Percentiles rank a stretch among this genome's conserved stretches.
Conservation (phyloP, 2,113 vertebrate genomes). For the Narcine bancroftii region DNA sequence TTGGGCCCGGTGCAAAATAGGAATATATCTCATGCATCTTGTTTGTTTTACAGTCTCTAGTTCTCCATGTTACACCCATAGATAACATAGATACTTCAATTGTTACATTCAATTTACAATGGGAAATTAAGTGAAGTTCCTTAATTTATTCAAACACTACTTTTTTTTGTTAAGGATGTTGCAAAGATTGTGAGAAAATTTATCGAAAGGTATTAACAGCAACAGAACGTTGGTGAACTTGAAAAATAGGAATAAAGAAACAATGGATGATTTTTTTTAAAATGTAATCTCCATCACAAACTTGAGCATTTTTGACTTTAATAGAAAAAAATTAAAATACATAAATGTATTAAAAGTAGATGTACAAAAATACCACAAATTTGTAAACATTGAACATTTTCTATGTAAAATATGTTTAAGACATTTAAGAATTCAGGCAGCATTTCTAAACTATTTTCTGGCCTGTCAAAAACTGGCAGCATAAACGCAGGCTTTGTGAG, state of each 20-base stretch:
- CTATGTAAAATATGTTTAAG: background rate
- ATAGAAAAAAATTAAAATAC: conserved; percentile 14
- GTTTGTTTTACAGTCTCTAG: too few relatives aligned
- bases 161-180: background rate
- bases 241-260: too few relatives aligned
- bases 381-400: conserved; percentile 21
- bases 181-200: background rate
- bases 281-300: too few relatives aligned
- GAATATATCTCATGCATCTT: too few relatives aligned
- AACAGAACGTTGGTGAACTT: too few relatives aligned
- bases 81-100: background rate
- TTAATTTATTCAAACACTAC: background rate
- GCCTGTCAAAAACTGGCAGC: background rate
- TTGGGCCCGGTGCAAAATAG: too few relatives aligned
- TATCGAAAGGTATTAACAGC: background rate
- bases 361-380: conserved; percentile 21
- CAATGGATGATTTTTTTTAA: too few relatives aligned
- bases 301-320: background rate
- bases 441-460: background rate
- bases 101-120: background rate
- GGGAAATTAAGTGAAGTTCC: background rate
- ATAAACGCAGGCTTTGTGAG: conserved; percentile 21
- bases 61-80: background rate
- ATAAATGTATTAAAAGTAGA: conserved; percentile 7
- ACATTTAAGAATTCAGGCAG: conserved; percentile 14